Conservation (phyloP, 1,140 invertebrate species). For the Pseudomyrmex gracilis region DNA sequence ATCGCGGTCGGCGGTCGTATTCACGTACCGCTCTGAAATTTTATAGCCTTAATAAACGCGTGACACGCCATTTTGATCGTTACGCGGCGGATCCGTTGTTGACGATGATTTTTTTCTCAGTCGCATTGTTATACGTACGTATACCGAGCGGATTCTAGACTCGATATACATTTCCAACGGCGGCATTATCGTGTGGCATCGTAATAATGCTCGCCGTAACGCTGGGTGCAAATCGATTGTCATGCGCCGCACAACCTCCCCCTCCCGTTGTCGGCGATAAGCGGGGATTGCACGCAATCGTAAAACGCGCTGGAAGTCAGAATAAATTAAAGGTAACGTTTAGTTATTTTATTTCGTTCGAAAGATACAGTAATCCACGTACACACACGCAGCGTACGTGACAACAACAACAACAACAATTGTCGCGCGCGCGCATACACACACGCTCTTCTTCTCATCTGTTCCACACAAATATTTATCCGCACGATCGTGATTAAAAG, state of each 20-base stretch:
- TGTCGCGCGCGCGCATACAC: too few relatives aligned
- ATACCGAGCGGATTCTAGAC: not conserved
- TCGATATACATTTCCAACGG: not conserved
- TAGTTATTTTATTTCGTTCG: not conserved
- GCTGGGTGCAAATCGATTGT: constrained; percentile 7
- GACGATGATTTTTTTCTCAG: not conserved
- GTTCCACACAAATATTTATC: not conserved
- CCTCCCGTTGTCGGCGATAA: not conserved
- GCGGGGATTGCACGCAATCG: not conserved
- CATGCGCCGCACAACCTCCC: not conserved
- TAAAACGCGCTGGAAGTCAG: not conserved
- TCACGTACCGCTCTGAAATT: constrained; percentile 73
- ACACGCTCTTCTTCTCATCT: not conserved
- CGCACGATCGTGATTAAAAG: not conserved
- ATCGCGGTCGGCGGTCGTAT: constrained; percentile 64
- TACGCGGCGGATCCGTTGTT: constrained; percentile 76
- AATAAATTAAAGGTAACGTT: constrained; percentile 8
- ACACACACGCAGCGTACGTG: not conserved
- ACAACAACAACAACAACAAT: too few relatives aligned
- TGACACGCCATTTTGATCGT: constrained; percentile 69
- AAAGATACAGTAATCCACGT: not conserved
- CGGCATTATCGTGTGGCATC: not conserved
- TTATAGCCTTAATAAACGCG: constrained; percentile 63
- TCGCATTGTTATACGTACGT: constrained; percentile 1
- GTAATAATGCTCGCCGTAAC: not conserved